A percentile compares a stretch with the other conserved stretches of the same genome.
phyloP scores from a whole-genome alignment of 1,140 invertebrate species.

The Drosophila asahinai region DNA sequence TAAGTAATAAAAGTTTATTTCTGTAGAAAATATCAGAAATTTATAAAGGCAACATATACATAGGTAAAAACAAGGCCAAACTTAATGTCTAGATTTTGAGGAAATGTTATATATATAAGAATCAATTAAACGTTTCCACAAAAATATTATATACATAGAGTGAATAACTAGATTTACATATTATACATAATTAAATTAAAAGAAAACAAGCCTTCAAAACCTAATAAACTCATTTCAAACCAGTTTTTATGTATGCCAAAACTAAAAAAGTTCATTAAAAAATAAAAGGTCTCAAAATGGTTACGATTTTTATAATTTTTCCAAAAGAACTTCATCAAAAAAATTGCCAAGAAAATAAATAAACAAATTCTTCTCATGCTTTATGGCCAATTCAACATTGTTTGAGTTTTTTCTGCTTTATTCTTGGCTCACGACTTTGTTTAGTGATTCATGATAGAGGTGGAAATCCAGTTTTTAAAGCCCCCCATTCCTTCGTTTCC shows the following conservation, averaged over 20 bases:
- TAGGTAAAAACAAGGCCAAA: background rate
- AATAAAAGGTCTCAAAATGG: background rate
- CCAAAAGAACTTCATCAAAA: background rate
- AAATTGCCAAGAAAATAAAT: background rate
- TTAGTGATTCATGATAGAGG: constrained; percentile 40
- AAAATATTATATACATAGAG: too few species aligned
- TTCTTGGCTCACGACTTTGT: constrained; percentile 35
- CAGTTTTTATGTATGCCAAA: background rate
- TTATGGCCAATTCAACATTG: constrained; percentile 33
- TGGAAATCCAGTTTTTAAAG: constrained; percentile 30
- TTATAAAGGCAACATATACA: background rate
- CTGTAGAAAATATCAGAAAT: background rate
- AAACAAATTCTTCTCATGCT: constrained; percentile 18
- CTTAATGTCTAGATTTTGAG: background rate
- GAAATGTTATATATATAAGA: background rate
- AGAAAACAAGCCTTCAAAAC: background rate
- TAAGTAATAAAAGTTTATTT: background rate
- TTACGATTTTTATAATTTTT: background rate
- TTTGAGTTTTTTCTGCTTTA: constrained; percentile 9
- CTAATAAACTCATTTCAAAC: background rate
- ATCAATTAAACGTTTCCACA: background rate
- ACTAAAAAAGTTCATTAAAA: background rate
- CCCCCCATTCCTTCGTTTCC: constrained; percentile 5
- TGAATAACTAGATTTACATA: background rate
- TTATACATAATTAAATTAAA: background rate